phyloP scores from a whole-genome alignment of 2,113 vertebrate species.

The Octodon degus region DNA sequence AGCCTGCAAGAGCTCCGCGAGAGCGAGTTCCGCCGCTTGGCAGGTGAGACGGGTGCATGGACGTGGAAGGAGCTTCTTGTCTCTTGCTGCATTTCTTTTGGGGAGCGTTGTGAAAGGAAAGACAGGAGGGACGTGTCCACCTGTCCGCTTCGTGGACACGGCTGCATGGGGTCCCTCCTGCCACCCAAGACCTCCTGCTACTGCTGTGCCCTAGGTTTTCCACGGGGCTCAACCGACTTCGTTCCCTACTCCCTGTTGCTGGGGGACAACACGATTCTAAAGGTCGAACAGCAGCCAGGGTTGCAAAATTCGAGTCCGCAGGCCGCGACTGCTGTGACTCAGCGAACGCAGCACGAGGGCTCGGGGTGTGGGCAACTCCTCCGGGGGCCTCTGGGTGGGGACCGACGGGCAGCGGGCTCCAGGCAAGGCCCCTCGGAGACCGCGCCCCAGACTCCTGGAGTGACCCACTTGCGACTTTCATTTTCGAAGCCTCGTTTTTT shows the following conservation, averaged over 20 bases:
- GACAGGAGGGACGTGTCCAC: neutral
- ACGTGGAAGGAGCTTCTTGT: neutral
- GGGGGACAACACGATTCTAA: neutral
- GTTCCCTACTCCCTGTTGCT: neutral
- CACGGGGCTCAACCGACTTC: neutral
- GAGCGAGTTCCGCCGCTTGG: slow-evolving; percentile 75
- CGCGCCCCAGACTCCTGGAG: neutral
- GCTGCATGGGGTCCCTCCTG: neutral
- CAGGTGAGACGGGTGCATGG: slow-evolving; percentile 64
- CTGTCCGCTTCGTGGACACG: neutral
- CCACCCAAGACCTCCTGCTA: neutral
- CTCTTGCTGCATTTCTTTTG: neutral
- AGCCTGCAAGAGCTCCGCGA: slow-evolving; percentile 60
- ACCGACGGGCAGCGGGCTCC: neutral
- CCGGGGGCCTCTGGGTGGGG: fast-evolving
- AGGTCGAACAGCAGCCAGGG: neutral
- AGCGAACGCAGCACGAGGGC: neutral
- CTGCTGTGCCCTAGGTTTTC: neutral
- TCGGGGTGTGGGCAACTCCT: too few relatives aligned
- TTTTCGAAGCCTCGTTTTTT: slow-evolving; percentile 20
- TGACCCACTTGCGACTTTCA: neutral
- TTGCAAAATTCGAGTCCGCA: neutral
- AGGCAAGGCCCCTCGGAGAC: neutral
- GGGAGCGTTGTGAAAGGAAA: neutral
- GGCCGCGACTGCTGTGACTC: neutral